Evolutionary conservation across 2,113 vertebrate species (phyloP).

Genomic region (Chamaea fasciata): DNA sequence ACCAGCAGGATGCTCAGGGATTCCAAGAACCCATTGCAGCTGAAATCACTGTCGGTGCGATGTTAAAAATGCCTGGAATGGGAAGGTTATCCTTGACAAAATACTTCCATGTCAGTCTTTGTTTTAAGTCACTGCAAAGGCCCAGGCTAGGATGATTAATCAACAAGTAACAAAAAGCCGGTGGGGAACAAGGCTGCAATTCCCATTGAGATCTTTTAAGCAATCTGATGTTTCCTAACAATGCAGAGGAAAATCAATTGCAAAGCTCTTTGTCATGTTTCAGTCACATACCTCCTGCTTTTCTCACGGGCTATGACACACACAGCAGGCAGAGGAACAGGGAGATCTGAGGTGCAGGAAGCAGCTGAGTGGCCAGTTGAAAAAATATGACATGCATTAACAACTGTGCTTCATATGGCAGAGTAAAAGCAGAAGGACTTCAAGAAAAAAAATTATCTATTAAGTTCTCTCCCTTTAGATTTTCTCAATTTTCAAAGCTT

Average conservation of each 20-base stretch:
- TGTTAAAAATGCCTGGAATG: slow-evolving; percentile 12
- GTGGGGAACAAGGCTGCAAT: not conserved
- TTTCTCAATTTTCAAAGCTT: not conserved
- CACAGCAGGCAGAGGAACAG: not conserved
- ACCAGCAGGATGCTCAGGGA: slow-evolving; percentile 16
- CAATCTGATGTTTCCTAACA: not conserved
- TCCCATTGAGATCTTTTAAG: not conserved
- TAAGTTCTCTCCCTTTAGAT: not conserved
- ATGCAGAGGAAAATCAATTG: not conserved
- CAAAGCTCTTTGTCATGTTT: not conserved
- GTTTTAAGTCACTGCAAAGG: not conserved
- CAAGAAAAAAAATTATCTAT: not conserved
- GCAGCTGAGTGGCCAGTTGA: not conserved
- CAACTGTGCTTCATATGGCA: not conserved
- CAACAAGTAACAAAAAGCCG: not conserved
- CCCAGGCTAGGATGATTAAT: not conserved
- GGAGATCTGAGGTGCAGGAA: not conserved
- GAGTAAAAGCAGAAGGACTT: not conserved
- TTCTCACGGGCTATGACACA: not conserved
- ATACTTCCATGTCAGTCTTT: not conserved
- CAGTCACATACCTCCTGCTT: not conserved
- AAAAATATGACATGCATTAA: not conserved
- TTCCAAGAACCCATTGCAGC: slow-evolving; percentile 18
- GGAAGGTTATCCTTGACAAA: not conserved
- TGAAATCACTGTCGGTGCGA: slow-evolving; percentile 45